Evolutionary conservation across 2,797 vertebrate species (phyloP).

Genomic region (Emys orbicularis): DNA sequence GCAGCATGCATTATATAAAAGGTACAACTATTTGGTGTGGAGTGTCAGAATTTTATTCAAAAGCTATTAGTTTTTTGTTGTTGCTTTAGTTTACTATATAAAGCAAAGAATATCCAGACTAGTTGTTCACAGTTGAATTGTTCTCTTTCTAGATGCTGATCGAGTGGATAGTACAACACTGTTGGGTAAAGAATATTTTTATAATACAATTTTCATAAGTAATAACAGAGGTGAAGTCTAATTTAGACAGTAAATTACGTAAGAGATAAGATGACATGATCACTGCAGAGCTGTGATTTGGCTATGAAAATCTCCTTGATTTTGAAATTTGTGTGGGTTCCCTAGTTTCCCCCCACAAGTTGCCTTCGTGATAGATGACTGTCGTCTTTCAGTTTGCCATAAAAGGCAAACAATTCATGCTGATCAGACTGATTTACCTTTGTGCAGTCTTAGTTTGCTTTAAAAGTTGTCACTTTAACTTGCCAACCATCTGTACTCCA

Average conservation of each 20-base stretch:
- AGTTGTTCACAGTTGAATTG: neutral
- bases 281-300: neutral
- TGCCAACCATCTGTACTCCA: neutral
- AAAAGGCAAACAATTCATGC: neutral
- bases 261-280: neutral
- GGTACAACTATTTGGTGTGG: neutral
- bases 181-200: slow-evolving; percentile 56
- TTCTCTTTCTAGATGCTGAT: slow-evolving; percentile 71
- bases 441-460: no score
- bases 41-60: neutral
- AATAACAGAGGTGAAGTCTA: neutral
- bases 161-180: slow-evolving; percentile 75
- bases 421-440: neutral
- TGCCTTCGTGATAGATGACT: neutral
- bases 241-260: neutral
- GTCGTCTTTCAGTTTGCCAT: neutral
- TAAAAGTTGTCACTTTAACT: neutral
- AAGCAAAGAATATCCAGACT: neutral
- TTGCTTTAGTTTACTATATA: neutral
- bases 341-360: neutral
- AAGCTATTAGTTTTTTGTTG: neutral
- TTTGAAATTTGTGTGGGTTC: neutral
- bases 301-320: neutral
- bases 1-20: neutral
- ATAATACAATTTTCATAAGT: neutral